Evolutionary conservation across 2,113 vertebrate species (phyloP).

Genomic region (Puma concolor): DNA sequence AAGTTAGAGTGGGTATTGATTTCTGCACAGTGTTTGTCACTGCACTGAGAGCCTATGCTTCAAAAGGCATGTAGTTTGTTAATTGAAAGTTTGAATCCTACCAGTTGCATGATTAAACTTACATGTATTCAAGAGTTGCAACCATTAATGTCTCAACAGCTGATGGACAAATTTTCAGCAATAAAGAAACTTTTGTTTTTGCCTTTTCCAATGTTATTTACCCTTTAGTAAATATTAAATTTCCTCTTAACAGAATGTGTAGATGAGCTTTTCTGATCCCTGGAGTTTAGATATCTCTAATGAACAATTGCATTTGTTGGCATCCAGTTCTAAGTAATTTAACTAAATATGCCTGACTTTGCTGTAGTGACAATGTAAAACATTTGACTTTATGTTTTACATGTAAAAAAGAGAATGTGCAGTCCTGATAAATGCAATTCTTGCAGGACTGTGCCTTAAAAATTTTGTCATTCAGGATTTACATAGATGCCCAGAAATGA

Average conservation of each 20-base stretch:
- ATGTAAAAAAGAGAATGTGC: neutral
- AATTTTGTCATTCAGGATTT: neutral
- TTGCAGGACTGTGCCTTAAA: neutral
- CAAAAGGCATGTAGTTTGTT: slow-evolving; percentile 61
- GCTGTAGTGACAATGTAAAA: neutral
- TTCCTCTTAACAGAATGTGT: neutral
- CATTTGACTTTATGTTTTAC: neutral
- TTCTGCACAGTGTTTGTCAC: slow-evolving; percentile 20
- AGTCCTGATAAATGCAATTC: neutral
- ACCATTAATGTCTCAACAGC: neutral
- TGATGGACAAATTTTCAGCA: slow-evolving; percentile 14
- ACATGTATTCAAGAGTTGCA: slow-evolving; percentile 12
- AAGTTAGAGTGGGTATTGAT: slow-evolving; percentile 62
- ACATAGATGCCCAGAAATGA: neutral
- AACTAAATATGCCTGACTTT: neutral
- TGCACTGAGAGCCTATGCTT: neutral
- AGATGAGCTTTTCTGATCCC: neutral
- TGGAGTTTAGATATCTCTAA: neutral
- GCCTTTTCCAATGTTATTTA: neutral
- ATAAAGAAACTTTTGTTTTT: neutral
- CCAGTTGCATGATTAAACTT: slow-evolving; percentile 64
- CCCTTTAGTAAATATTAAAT: slow-evolving; percentile 48
- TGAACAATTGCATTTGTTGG: neutral
- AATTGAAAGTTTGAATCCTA: slow-evolving; percentile 79
- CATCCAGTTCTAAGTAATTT: neutral